Percentiles rank a stretch among this genome's conserved stretches.
These are phyloP conservation scores for Onthophagus sagittarius DNA, from an alignment of 2,888 invertebrate species.

Conservation along the genomic window DNA sequence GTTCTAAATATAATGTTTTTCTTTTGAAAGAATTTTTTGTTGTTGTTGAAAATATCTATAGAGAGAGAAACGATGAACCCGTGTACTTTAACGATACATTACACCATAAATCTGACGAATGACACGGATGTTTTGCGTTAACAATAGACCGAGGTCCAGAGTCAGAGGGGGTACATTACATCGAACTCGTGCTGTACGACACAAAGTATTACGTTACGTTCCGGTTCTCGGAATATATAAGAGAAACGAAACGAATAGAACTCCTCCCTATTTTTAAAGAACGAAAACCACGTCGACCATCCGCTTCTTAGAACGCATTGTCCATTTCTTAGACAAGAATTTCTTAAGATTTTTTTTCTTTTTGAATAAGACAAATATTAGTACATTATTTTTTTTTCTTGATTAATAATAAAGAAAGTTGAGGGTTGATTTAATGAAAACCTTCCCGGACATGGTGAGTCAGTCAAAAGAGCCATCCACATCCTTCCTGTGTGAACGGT, in stretches of 20 bases:
- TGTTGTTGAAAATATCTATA: not conserved
- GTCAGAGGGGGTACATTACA: not conserved
- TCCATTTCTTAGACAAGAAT: not conserved
- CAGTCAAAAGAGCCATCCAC: not conserved
- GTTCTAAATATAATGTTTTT: not conserved
- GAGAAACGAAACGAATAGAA: not conserved
- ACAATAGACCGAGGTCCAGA: not conserved
- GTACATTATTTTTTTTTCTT: too few relatives aligned
- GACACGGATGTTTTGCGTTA: not conserved
- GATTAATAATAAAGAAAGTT: too few relatives aligned
- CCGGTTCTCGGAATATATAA: not conserved
- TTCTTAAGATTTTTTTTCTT: too few relatives aligned
- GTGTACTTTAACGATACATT: not conserved
- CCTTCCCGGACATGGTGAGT: not conserved
- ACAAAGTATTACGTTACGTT: not conserved
- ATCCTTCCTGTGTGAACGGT: not conserved
- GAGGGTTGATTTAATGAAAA: too few relatives aligned
- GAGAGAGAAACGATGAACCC: not conserved
- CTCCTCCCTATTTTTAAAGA: too few relatives aligned
- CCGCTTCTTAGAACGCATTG: not conserved
- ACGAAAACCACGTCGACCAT: not conserved
- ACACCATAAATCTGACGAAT: not conserved
- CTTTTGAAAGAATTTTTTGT: not conserved
- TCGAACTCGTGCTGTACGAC: not conserved
- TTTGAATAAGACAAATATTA: too few relatives aligned